Evolutionary conservation across 2,113 vertebrate genomes (phyloP).

Genomic region (Corvus hawaiiensis): DNA sequence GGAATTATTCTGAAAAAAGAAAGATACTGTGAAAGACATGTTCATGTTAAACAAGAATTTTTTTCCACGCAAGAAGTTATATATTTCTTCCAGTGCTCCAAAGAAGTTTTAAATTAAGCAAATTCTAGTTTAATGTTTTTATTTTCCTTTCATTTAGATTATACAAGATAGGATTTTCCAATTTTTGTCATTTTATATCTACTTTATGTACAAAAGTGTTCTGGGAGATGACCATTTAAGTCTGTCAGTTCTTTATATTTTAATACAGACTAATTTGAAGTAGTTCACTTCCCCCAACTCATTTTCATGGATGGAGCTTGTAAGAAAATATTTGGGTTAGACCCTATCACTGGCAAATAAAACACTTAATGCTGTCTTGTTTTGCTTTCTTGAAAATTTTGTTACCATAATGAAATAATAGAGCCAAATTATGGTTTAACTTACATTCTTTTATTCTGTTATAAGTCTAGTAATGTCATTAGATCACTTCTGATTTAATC

Average conservation of each 20-base stretch:
- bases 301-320: neutral
- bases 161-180: neutral
- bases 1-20: neutral
- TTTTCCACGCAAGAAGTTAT: neutral
- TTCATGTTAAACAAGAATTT: neutral
- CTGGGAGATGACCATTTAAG: neutral
- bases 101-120: neutral
- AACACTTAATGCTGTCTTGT: neutral
- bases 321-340: neutral
- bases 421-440: neutral
- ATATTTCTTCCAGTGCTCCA: neutral
- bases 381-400: neutral
- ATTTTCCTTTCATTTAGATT: neutral
- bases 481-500: conserved; percentile 43
- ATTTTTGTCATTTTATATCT: neutral
- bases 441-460: conserved; percentile 41
- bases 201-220: neutral
- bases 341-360: neutral
- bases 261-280: neutral
- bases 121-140: neutral
- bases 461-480: neutral
- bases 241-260: neutral
- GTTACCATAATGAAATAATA: neutral
- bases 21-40: neutral
- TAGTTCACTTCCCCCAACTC: neutral